Conservation (phyloP, 2,113 vertebrate genomes). For the Vombatus ursinus region DNA sequence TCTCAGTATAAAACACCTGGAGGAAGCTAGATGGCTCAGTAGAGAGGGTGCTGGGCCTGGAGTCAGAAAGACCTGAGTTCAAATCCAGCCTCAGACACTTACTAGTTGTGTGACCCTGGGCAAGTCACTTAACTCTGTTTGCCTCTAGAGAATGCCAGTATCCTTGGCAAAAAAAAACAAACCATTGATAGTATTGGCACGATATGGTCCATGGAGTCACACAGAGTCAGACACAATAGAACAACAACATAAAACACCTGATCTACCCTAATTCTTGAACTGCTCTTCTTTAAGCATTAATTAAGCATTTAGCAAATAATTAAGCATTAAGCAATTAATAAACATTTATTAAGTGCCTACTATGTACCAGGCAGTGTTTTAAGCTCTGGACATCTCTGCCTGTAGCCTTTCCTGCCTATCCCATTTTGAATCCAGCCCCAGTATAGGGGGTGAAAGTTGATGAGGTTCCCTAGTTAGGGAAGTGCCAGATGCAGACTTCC, state of each 20-base stretch:
- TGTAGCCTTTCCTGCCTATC: background rate
- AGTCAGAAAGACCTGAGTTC: no score
- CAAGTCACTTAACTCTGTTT: no score
- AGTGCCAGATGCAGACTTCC: background rate
- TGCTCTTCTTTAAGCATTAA: background rate
- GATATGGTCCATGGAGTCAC: no score
- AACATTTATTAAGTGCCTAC: background rate
- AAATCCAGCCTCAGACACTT: no score
- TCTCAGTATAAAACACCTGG: no score
- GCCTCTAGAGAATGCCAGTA: no score
- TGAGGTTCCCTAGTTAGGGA: background rate
- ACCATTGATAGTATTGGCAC: no score
- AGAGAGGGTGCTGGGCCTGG: no score
- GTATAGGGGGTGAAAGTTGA: rapidly evolving
- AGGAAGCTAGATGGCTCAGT: no score
- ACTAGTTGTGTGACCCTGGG: no score
- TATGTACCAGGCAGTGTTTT: background rate
- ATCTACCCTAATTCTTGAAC: background rate
- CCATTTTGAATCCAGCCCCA: background rate
- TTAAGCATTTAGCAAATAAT: background rate
- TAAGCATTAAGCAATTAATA: background rate
- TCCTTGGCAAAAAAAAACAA: no score
- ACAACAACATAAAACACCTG: background rate
- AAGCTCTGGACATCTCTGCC: background rate
- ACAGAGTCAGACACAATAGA: no score